Evolutionary conservation across 2,113 vertebrate species (phyloP).

Genomic region (Limnothrissa miodon): DNA sequence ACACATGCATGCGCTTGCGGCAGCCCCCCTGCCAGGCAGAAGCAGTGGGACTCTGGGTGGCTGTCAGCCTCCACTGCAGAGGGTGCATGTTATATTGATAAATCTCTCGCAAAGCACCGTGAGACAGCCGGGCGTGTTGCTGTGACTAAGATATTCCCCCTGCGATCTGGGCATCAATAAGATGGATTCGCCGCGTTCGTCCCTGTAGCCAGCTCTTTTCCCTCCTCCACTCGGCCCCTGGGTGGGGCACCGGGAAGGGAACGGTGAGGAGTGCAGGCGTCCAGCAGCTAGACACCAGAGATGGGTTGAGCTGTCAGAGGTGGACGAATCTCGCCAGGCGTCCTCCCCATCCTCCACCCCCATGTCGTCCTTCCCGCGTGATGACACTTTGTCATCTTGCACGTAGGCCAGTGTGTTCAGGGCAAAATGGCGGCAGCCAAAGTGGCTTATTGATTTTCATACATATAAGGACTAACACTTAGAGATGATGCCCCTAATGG

Average conservation of each 20-base stretch:
- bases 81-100: slow-evolving; percentile 53
- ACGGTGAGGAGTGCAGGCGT: background rate
- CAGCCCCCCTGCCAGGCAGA: slow-evolving; percentile 27
- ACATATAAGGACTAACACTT: too few species aligned
- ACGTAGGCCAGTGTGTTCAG: slow-evolving; percentile 20
- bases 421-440: too few species aligned
- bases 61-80: slow-evolving; percentile 50
- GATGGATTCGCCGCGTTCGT: slow-evolving; percentile 53
- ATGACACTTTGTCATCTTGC: background rate
- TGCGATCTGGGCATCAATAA: slow-evolving; percentile 45
- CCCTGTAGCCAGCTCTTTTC: slow-evolving; percentile 42
- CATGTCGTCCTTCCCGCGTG: background rate
- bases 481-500: too few species aligned
- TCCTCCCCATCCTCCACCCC: slow-evolving; percentile 10
- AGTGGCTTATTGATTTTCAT: too few species aligned
- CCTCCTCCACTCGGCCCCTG: background rate
- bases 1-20: slow-evolving; percentile 13
- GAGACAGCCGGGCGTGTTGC: slow-evolving; percentile 47
- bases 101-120: slow-evolving; percentile 48
- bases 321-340: background rate
- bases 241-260: background rate
- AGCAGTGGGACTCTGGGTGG: slow-evolving; percentile 37
- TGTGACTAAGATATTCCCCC: slow-evolving; percentile 44
- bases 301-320: background rate
- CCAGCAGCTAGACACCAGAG: too few species aligned